These are phyloP conservation scores for Hymenochirus boettgeri DNA, from an alignment of 2,113 vertebrate genomes.

Conservation along the genomic window DNA sequence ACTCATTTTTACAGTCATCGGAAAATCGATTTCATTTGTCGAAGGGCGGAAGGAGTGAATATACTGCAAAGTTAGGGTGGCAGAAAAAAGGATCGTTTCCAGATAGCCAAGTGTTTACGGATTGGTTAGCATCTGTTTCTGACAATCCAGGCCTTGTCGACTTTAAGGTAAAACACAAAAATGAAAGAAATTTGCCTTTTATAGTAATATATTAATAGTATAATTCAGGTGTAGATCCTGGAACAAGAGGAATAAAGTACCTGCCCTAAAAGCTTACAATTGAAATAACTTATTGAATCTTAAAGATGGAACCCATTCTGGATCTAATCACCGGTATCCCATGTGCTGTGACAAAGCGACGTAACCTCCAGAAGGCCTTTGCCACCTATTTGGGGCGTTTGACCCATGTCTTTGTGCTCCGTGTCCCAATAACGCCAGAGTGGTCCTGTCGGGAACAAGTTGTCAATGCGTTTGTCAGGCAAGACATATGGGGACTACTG, in stretches of 20 bases:
- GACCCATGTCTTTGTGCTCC: constrained; percentile 79
- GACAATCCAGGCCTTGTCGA: constrained; percentile 79
- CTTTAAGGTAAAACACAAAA: constrained; percentile 82
- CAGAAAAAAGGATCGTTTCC: constrained; percentile 65
- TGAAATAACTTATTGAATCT: constrained; percentile 10
- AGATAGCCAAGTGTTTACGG: constrained; percentile 51
- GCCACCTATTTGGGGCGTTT: constrained; percentile 64
- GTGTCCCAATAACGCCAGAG: constrained; percentile 75
- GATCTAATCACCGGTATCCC: constrained; percentile 75
- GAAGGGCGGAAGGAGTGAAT: constrained; percentile 71
- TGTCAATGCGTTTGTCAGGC: constrained; percentile 83
- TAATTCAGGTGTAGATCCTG: too few relatives aligned
- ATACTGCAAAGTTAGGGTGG: constrained; percentile 75
- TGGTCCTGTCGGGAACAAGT: constrained; percentile 66
- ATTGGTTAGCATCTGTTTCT: constrained; percentile 79
- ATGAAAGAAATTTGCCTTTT: too few relatives aligned
- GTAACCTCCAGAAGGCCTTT: constrained; percentile 73
- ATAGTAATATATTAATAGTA: too few relatives aligned
- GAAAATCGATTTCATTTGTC: constrained; percentile 76
- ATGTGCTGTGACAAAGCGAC: constrained; percentile 76
- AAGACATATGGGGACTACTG: constrained; percentile 77
- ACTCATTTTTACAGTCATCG: constrained; percentile 73
- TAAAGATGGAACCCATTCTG: constrained; percentile 70
- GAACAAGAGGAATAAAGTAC: too few relatives aligned
- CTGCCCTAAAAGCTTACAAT: too few relatives aligned